Evolutionary conservation across 2,888 invertebrate genomes (phyloP), one percentile per base, ranked within the genome.

Genomic region (Resseliella maxima): DNA sequence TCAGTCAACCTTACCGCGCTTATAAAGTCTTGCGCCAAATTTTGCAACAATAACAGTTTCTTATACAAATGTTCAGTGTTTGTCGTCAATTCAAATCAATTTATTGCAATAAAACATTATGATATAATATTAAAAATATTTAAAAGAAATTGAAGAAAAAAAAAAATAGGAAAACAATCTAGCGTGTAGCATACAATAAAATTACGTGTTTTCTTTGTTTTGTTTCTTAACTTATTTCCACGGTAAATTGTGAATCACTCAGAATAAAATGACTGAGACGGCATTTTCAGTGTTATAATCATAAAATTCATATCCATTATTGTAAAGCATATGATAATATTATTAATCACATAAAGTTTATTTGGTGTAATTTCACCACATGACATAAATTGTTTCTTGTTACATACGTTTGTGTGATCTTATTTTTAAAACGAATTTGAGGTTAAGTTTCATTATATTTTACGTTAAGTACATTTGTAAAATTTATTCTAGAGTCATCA

Each of bases 361-460:
- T 24, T 3, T n/a, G 5, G 5, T 24, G 59, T n/a, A 59, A 59
- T 59, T 59, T 59, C 10, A 24, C 5, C 31, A 72, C 15, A 31
- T 31, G 72, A 72, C 3, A 59, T 59, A 3, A 15, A 2, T 24
- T 59, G 3, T 8, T n/a, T 3, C n/a, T 12, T 8, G 31, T 31
- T 31, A 1, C 15, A 2, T 27, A 1, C 31, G 31, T 24, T 27
- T n/a, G 24, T 59, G 5, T 21, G 18, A 3, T 24, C 27, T 15
- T 31, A 31, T 31, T 27, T 27, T 72, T 72, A 3, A 72, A 72
- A 31, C 31, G 6, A 85, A 46, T 27, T 45, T 85, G 24, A 27
- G 85, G 85, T 85, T 85, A 85, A 46, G 85, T 85, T 85, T 31
- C 1, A 18, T 85, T 18, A 15, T 27, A 41, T 24, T 27, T 12